Percentiles rank a stretch among this genome's conserved stretches.
These are phyloP conservation scores for Melieria picta DNA, from an alignment of 2,888 invertebrate species.

Conservation along the genomic window DNA sequence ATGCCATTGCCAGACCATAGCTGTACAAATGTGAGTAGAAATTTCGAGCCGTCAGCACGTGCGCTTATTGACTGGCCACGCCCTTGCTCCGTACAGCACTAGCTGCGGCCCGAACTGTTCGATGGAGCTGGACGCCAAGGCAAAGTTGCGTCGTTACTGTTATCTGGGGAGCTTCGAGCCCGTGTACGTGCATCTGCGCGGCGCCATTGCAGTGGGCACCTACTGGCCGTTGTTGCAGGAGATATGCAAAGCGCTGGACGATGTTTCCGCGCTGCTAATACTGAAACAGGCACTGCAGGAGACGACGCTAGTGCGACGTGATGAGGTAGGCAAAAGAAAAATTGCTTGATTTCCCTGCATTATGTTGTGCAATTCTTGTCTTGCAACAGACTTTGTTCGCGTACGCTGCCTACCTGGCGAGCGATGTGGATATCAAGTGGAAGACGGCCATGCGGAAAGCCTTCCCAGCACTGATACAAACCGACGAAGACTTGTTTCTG, in stretches of 20 bases:
- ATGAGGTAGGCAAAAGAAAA: constrained; percentile 52
- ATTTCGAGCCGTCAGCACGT: background rate
- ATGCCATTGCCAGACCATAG: background rate
- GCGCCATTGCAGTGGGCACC: constrained; percentile 41
- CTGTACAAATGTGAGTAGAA: background rate
- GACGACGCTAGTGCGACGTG: constrained; percentile 51
- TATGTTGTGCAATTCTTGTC: background rate
- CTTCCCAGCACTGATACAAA: constrained; percentile 47
- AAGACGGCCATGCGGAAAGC: constrained; percentile 49
- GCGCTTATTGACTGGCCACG: too few species aligned
- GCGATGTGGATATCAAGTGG: constrained; percentile 41
- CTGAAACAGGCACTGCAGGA: constrained; percentile 43
- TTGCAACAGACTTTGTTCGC: constrained; percentile 50
- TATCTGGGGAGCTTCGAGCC: constrained; percentile 54
- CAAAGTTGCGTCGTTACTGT: constrained; percentile 53
- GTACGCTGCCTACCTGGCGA: constrained; percentile 55
- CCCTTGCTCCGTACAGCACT: background rate
- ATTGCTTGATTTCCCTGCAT: background rate
- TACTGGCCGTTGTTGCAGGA: constrained; percentile 40
- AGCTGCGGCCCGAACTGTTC: background rate
- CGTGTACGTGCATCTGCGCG: constrained; percentile 47
- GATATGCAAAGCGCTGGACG: constrained; percentile 45
- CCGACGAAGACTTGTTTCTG: constrained; percentile 55
- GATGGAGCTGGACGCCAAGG: constrained; percentile 41
- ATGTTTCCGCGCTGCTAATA: constrained; percentile 44